Conservation (phyloP, 2,888 invertebrate species). For the Limnephilus rhombicus region DNA sequence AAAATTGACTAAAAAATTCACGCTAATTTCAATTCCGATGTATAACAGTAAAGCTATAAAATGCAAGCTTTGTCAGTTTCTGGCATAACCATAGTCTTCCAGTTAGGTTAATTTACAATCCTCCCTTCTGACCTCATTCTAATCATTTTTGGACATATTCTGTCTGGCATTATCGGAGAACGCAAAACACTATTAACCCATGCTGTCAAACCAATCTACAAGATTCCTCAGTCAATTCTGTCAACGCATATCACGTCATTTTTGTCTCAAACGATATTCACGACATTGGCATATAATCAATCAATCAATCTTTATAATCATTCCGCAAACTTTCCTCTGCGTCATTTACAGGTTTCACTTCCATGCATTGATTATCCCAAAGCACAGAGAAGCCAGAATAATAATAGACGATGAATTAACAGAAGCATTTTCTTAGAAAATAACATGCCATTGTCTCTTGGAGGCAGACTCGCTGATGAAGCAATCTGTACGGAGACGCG, state of each 20-base stretch:
- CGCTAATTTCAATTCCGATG: not conserved
- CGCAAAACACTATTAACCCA: not conserved
- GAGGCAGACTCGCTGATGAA: slow-evolving; percentile 16
- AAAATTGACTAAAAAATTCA: not conserved
- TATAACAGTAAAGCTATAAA: not conserved
- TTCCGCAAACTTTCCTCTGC: not conserved
- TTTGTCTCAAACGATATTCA: not conserved
- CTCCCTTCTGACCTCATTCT: not conserved
- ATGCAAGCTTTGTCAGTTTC: not conserved
- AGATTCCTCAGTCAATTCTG: not conserved
- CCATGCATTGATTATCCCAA: not conserved
- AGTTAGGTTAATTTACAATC: not conserved
- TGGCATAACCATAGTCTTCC: not conserved
- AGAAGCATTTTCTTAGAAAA: not conserved
- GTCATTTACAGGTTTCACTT: not conserved
- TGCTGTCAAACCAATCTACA: not conserved
- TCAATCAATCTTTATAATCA: too few relatives aligned
- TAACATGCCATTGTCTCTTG: not conserved
- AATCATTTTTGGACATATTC: not conserved
- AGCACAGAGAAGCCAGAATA: not conserved
- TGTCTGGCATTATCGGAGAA: not conserved
- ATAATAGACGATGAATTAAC: not conserved
- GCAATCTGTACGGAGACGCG: slow-evolving; percentile 4
- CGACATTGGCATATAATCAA: not conserved
- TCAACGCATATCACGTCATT: not conserved